Evolutionary conservation across 1,140 invertebrate species (phyloP).

Genomic region (Ceratina japonica): DNA sequence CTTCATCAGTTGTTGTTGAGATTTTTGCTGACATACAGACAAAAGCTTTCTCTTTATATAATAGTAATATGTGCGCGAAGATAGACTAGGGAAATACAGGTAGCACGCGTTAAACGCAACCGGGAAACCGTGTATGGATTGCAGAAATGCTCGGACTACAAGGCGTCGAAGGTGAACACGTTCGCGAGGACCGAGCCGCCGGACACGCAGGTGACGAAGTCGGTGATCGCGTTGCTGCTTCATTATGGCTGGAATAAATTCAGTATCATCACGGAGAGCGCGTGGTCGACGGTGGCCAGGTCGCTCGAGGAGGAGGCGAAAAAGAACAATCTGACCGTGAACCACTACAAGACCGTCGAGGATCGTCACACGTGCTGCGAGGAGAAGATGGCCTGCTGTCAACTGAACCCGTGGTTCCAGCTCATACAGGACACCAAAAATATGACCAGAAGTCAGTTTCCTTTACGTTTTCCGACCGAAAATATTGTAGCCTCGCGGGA

Average conservation of each 20-base stretch:
- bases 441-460: slow-evolving; percentile 89
- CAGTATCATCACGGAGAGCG: slow-evolving; percentile 92
- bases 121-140: slow-evolving; percentile 49
- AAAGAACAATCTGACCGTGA: slow-evolving; percentile 89
- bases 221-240: slow-evolving; percentile 91
- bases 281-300: slow-evolving; percentile 88
- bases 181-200: slow-evolving; percentile 97
- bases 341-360: slow-evolving; percentile 84
- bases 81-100: too few relatives aligned
- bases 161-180: slow-evolving; percentile 91
- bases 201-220: slow-evolving; percentile 96
- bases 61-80: too few relatives aligned
- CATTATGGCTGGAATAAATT: slow-evolving; percentile 97
- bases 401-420: slow-evolving; percentile 88
- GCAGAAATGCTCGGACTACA: slow-evolving; percentile 96
- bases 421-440: slow-evolving; percentile 94
- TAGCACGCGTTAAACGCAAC: not conserved
- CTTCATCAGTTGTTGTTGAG: too few relatives aligned
- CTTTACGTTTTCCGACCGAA: not conserved
- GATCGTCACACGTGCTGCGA: slow-evolving; percentile 88
- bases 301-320: slow-evolving; percentile 86
- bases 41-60: too few relatives aligned
- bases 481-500: too few relatives aligned
- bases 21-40: too few relatives aligned
- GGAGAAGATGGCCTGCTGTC: slow-evolving; percentile 85